phyloP scores from a whole-genome alignment of 2,888 invertebrate genomes.

The Colostygia pectinataria region DNA sequence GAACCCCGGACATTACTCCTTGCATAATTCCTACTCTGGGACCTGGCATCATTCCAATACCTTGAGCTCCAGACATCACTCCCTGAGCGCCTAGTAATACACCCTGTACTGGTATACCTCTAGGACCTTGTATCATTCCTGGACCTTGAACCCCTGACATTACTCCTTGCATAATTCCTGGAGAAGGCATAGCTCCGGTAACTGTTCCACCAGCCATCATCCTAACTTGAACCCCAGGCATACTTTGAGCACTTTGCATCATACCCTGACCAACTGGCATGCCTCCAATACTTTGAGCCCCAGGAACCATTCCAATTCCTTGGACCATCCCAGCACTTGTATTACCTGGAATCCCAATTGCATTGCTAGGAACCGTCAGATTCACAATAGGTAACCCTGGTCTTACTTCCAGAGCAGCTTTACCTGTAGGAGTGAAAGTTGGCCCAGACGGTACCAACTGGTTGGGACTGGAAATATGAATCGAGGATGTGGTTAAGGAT shows the following conservation, averaged over 20 bases:
- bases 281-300: conserved; percentile 2
- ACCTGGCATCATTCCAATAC: not conserved
- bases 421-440: conserved; percentile 20
- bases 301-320: conserved; percentile 8
- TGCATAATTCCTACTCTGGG: not conserved
- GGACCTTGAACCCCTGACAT: conserved; percentile 1
- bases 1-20: not conserved
- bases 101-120: conserved; percentile 1
- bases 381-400: conserved; percentile 11
- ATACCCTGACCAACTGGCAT: not conserved
- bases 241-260: conserved; percentile 3
- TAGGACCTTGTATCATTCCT: conserved; percentile 2
- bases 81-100: too few relatives aligned
- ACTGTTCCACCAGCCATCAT: not conserved
- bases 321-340: not conserved
- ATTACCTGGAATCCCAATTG: conserved; percentile 6
- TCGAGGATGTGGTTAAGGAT: conserved; percentile 18
- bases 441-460: conserved; percentile 41
- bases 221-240: not conserved
- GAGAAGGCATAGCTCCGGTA: too few relatives aligned
- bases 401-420: conserved; percentile 26
- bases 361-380: not conserved
- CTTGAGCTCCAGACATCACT: not conserved
- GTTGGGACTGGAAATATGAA: conserved; percentile 36
- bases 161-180: conserved; percentile 2